A percentile compares a stretch with the other conserved stretches of the same genome.
Conservation (phyloP, 2,888 invertebrate species). For the Drosophila eohydei region DNA sequence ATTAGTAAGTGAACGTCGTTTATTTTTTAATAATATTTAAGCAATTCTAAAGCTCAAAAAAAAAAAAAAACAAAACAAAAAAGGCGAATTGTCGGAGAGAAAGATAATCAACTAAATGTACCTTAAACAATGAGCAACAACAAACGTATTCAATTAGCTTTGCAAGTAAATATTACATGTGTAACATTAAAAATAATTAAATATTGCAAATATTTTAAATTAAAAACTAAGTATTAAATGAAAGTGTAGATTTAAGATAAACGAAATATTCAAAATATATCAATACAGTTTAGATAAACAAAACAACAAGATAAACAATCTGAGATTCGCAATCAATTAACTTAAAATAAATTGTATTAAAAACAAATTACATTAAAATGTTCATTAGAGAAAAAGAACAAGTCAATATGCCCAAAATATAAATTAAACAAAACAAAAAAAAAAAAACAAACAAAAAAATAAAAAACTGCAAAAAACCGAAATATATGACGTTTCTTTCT, state of each 20-base stretch:
- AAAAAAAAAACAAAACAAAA: constrained; percentile 40
- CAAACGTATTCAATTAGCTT: constrained; percentile 74
- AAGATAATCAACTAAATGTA: constrained; percentile 62
- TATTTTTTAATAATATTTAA: constrained; percentile 14
- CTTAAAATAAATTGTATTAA: constrained; percentile 1
- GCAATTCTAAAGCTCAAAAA: constrained; percentile 49
- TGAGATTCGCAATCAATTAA: constrained; percentile 42
- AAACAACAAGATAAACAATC: constrained; percentile 16
- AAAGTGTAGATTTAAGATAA: constrained; percentile 3
- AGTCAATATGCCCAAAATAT: constrained; percentile 14
- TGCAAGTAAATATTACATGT: constrained; percentile 49
- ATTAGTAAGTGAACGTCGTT: constrained; percentile 20
- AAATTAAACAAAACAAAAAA: constrained; percentile 2
- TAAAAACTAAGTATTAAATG: constrained; percentile 47
- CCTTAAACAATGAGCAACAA: constrained; percentile 62
- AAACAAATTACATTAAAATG: constrained; percentile 12
- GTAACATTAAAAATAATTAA: constrained; percentile 25
- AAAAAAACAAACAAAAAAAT: constrained; percentile 7
- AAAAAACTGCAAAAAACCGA: constrained; percentile 47
- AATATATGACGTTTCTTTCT: background rate
- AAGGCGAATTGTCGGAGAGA: constrained; percentile 14
- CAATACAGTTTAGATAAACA: constrained; percentile 20
- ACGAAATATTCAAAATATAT: constrained; percentile 18
- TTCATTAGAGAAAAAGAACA: constrained; percentile 4
- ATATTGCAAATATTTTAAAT: constrained; percentile 41